Base-by-base conservation (phyloP, 2,888 invertebrate species). In the Drosophila koepferae region DNA sequence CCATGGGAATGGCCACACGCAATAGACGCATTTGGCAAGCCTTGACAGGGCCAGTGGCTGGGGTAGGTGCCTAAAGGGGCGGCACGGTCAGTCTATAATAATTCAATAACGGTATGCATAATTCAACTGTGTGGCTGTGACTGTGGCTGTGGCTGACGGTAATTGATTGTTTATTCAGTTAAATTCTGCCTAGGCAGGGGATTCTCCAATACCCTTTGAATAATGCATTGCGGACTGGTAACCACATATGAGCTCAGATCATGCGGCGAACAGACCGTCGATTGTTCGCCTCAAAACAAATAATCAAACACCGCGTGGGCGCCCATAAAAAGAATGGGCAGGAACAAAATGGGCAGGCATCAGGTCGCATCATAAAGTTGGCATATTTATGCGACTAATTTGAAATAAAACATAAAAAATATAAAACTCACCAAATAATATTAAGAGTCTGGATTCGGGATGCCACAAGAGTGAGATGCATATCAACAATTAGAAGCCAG, bases 361-460 rank as follows among this genome's bases (percentile, higher is more conserved):
- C 64, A 41, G 53, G 56, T 69, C 64, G 56, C 64, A 16, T 75
- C 88, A 90, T 91, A 90, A 91, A 90, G 68, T 64, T 83, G 69
- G 76, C 77, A 81, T 86, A 88, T 87, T 87, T 91, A 91, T 90
- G 86, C 81, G 91, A 75, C 86, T 87, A 91, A 87, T 87, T 91
- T 83, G 82, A 90, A 76, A 91, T 83, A 71, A 88, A 82, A 85
- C 79, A 87, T 82, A 82, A 55, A 55, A 77, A 80, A 87, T 74
- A 86, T 89, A 90, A 87, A 91, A 90, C 89, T 89, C 77, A 88
- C 87, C 87, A 91, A 88, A 90, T 91, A 90, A 90, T 91, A 89
- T 88, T 91, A 91, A 89, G 81, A 69, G 89, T 69, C 82, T 71
- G 64, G 61, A 82, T 73, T 71, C 67, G 63, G 72, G 59, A 75